Base-by-base conservation (phyloP, 2,113 vertebrate genomes). In the Ranitomeya variabilis region DNA sequence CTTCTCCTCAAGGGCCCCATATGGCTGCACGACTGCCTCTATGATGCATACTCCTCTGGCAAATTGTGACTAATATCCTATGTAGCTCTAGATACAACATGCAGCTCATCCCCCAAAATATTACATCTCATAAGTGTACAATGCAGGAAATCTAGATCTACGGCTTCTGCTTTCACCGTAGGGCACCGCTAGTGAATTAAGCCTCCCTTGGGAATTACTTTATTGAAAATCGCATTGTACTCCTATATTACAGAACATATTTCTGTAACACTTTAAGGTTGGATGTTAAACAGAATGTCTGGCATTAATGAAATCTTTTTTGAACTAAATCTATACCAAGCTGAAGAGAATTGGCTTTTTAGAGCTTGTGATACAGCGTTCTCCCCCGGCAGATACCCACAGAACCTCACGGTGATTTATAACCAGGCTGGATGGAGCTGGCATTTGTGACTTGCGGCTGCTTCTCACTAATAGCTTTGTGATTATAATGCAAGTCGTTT, bases 341-440 rank as follows among this genome's bases (percentile, higher is more conserved):
- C 77, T 71, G 62, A 80, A 31, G 15, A 80, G 86, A 87, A 87
- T 80, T 80, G 77, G 86, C 86, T 80, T 87, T 87, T 80, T 45
- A 69, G 51, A 87, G 86, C 57, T 19, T 59, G 59, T 62, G 80
- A 71, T 80, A 62, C 66, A 77, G 67, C 45, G 57, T 62, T 85
- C 90, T 67, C 90, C 92, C 90, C 69, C 91, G 85, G 60, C 78
- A 88, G 90, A 90, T 92, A 91, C 87, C 83, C 87, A 88, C 89
- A 90, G 85, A 91, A 76, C 51, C 74, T 91, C 86, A 85, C 89
- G 81, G 87, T 90, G 90, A 94, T 92, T 92, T 92, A 92, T 91
- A 82, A 2, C 80, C 66, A 59, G 19, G 11, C 31, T 78, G 54
- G 59, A 89, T 85, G 80, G 55, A 59, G 88, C 79, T 78, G 89